Percentiles rank a stretch among this genome's conserved stretches.
These are phyloP conservation scores for Polyommatus iphigenia DNA, from an alignment of 2,888 invertebrate species.

Conservation along the genomic window DNA sequence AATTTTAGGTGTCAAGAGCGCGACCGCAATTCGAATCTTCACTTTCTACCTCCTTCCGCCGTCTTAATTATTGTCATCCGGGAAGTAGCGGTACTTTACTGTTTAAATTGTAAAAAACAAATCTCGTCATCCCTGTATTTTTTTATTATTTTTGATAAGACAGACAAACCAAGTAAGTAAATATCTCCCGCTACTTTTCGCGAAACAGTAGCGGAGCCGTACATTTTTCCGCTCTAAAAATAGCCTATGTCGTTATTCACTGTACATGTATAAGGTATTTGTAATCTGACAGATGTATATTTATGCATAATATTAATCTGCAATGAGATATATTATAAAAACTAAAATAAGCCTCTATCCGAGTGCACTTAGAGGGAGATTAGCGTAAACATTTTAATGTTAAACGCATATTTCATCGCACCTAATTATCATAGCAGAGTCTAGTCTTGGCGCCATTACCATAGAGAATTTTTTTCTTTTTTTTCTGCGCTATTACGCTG, in stretches of 20 bases:
- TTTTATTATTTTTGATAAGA: no score
- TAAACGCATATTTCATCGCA: conserved; percentile 40
- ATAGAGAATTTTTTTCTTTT: conserved; percentile 5
- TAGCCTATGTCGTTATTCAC: no score
- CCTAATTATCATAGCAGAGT: conserved; percentile 43
- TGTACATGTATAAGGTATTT: no score
- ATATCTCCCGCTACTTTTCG: no score
- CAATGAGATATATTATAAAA: not conserved
- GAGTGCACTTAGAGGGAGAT: not conserved
- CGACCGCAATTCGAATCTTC: not conserved
- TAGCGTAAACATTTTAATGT: conserved; percentile 19
- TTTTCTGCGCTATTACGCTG: conserved; percentile 25
- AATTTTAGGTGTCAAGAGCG: conserved; percentile 10
- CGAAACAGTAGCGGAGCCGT: no score
- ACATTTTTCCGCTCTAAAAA: no score
- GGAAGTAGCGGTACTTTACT: not conserved
- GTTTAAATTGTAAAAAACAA: not conserved
- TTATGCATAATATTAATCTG: no score
- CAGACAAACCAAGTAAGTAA: no score
- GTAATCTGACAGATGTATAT: no score
- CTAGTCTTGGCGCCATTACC: conserved; percentile 32
- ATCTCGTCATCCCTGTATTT: not conserved
- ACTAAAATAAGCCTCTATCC: not conserved
- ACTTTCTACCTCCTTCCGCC: conserved; percentile 10
- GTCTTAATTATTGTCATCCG: conserved; percentile 6